Evolutionary conservation across 2,888 invertebrate genomes (phyloP), one percentile per base, ranked within the genome.

Genomic region (Scaptomyza reducta): DNA sequence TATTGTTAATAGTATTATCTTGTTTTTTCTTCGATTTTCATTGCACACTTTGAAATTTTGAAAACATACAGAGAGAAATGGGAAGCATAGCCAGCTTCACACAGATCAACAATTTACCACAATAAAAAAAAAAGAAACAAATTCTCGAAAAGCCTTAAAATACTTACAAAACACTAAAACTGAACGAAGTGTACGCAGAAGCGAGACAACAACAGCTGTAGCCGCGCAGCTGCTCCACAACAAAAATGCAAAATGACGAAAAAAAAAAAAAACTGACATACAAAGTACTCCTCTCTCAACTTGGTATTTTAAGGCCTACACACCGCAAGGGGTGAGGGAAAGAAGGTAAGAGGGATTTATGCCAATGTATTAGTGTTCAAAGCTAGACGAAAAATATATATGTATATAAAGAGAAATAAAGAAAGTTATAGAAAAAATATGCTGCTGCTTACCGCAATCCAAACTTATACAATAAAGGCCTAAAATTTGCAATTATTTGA

Each of bases 201-300:
- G 79, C 70, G 82, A 82, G 81, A 82, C 81, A 81, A 61, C 74
- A 70, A 77, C 82, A 84, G 81, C 79, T 84, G 81, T 70, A 67
- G 41, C 42, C 70, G 67, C 73, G 83, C 80, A 78, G 83, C 83
- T 85, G 76, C 83, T 78, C 47, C 78, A 78, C 73, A 75, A 78
- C 65, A 78, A 70, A 77, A 75, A 69, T 64, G 63, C 58, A 66
- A 74, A 77, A 49, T 57, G 72, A 55, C 49, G 47, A 40, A 51
- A 46, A 67, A 63, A 60, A 46, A 67, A 63, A 60, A 77, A 66
- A 74, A 79, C 63, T 62, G 67, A 73, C 68, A 77, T 66, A 77
- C 65, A 67, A 65, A 68, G 67, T 73, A 77, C 67, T 72, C 44
- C 75, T 65, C 70, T 57, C 53, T 55, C 53, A 47, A 62, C 46